Base-by-base conservation (phyloP, 2,797 vertebrate species). In the Euphonia xanthogaster region DNA sequence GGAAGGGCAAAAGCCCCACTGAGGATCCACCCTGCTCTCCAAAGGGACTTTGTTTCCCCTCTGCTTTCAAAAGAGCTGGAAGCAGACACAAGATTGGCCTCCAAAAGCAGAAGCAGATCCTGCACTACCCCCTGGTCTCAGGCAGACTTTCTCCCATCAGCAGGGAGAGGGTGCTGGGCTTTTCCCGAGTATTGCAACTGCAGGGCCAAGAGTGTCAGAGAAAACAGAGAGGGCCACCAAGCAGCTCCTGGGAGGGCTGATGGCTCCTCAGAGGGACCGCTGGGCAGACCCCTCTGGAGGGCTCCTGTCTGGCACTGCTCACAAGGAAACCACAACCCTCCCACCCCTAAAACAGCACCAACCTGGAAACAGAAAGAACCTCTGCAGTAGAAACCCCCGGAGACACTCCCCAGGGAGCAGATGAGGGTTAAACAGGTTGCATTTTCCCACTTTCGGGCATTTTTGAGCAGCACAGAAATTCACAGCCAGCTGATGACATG, bases 331-430 rank as follows among this genome's bases (percentile, higher is more conserved):
- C 37, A 37, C 53, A 51, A 2, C 27, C n/a, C 33, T 57, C 4
- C 1, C n/a, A 19, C 18, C 40, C 42, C 35, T 42, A 19, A 19
- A 31, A 10, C 45, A 27, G 1, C 12, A 25, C 4, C 14, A 51
- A 8, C 33, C 80, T 57, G 61, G 25, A 71, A 88, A 61, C 0
- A 25, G 31, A 28, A 55, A 35, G 28, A 47, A 60, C 3, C 7
- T 30, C 25, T 1, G 0, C 17, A 13, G 6, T 0, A 54, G 31
- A 47, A 45, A 5, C 12, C 6, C 18, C 20, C 28, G 2, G 2
- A 20, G 40, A n/a, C 2, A 2, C 8, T 17, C 5, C 27, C 13
- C 17, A 28, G 53, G 25, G 53, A 19, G 28, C 14, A 54, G 57
- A 33, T 21, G 61, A 51, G 39, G 35, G 45, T 61, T 17, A 24